These are phyloP conservation scores for Phenganax stokvisi DNA, from an alignment of 92 coral and sea anemone species.

Conservation along the genomic window DNA sequence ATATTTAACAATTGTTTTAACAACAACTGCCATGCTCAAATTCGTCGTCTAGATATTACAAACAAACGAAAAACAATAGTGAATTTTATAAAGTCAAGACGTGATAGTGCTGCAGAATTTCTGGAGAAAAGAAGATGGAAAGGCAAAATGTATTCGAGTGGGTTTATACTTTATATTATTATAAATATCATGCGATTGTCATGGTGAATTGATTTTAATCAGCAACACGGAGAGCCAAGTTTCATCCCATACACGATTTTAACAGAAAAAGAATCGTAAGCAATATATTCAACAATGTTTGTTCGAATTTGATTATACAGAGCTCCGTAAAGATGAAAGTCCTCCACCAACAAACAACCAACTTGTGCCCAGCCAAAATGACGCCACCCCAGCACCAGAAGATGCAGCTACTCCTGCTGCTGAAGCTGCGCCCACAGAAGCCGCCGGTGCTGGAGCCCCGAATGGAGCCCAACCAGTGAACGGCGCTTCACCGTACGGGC, in stretches of 20 bases:
- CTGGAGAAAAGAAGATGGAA: constrained; percentile 29
- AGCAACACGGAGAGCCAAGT: too few species aligned
- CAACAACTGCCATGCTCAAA: too few species aligned
- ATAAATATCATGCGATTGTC: not conserved
- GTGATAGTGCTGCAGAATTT: not conserved
- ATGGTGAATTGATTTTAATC: not conserved
- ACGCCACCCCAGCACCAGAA: constrained; percentile 26
- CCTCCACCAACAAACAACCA: constrained; percentile 44
- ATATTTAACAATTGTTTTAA: not conserved
- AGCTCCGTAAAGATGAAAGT: constrained; percentile 38
- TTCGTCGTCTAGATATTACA: not conserved
- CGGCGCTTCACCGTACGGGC: not conserved
- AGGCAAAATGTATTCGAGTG: constrained; percentile 36
- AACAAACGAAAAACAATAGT: constrained; percentile 7
- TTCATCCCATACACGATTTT: too few species aligned
- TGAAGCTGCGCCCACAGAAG: not conserved
- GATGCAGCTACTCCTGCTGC: constrained; percentile 9
- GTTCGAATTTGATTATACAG: not conserved
- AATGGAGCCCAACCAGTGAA: not conserved
- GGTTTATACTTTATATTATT: not conserved
- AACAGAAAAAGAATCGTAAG: too few species aligned
- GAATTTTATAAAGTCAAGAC: constrained; percentile 1
- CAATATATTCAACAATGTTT: too few species aligned
- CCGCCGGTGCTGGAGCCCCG: not conserved
- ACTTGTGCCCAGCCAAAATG: constrained; percentile 19